A percentile compares a stretch with the other conserved stretches of the same genome.
Evolutionary conservation across 2,888 invertebrate species (phyloP).

Genomic region (Clepsis dumicolana): DNA sequence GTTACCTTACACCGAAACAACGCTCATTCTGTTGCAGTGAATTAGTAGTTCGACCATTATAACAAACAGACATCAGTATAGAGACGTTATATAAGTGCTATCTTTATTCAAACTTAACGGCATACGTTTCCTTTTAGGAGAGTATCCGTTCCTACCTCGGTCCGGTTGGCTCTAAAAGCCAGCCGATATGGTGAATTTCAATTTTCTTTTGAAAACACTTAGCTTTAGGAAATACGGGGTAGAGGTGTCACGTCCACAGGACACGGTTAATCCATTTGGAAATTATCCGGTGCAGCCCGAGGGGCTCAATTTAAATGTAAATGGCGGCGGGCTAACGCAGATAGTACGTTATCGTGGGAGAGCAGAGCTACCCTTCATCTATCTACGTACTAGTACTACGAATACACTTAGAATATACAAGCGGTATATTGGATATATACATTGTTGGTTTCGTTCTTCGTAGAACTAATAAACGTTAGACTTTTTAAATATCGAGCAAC

Average conservation of each 20-base stretch:
- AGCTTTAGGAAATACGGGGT: constrained; percentile 17
- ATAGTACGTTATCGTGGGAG: constrained; percentile 50
- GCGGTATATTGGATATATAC: too few species aligned
- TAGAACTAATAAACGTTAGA: too few species aligned
- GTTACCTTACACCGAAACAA: too few species aligned
- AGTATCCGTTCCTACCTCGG: not conserved
- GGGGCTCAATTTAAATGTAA: constrained; percentile 78
- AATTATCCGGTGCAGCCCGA: constrained; percentile 72
- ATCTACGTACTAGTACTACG: not conserved
- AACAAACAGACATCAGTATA: too few species aligned
- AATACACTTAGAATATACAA: too few species aligned
- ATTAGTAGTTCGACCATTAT: too few species aligned
- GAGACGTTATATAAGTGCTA: too few species aligned
- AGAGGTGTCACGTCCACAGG: constrained; percentile 46
- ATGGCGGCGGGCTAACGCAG: constrained; percentile 57
- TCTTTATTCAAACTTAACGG: not conserved
- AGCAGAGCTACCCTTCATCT: constrained; percentile 41
- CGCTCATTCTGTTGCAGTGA: too few species aligned
- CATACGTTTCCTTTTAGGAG: not conserved
- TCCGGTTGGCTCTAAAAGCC: not conserved
- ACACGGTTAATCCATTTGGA: constrained; percentile 73
- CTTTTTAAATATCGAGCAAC: too few species aligned
- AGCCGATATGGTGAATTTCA: constrained; percentile 15
- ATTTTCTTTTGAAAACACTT: constrained; percentile 40
- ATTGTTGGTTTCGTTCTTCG: too few species aligned